Conservation (phyloP, 2,113 vertebrate genomes). For the Cyprinus carpio region DNA sequence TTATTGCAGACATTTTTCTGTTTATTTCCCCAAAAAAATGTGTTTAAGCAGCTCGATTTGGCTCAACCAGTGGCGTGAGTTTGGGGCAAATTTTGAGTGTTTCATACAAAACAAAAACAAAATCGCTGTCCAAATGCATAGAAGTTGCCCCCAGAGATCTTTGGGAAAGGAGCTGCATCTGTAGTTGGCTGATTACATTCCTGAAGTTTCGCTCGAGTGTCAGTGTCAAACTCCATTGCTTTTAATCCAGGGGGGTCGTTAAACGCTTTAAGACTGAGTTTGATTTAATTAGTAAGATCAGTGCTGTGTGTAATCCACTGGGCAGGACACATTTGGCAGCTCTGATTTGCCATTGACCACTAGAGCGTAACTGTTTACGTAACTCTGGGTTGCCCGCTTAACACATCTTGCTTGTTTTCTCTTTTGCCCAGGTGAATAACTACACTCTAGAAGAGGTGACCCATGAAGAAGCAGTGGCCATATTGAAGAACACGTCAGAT, state of each 20-base stretch:
- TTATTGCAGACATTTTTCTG: not conserved
- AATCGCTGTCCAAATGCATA: not conserved
- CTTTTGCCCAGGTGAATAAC: constrained; percentile 86
- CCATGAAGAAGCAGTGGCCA: constrained; percentile 95
- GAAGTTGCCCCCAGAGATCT: not conserved
- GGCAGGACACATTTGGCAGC: constrained; percentile 44
- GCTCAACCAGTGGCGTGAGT: not conserved
- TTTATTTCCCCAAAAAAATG: not conserved
- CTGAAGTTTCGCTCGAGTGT: constrained; percentile 12
- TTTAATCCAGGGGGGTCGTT: constrained; percentile 29
- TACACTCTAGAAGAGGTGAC: constrained; percentile 97
- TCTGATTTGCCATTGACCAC: constrained; percentile 39
- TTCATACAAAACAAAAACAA: not conserved
- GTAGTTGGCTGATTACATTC: constrained; percentile 8
- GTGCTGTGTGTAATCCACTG: constrained; percentile 44
- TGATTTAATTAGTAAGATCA: constrained; percentile 49
- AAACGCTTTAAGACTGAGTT: constrained; percentile 46
- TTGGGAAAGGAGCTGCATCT: not conserved
- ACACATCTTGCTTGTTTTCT: constrained; percentile 1
- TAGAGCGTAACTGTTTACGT: constrained; percentile 32
- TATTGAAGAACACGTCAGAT: constrained; percentile 95
- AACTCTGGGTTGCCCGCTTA: constrained; percentile 19
- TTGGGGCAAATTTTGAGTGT: not conserved
- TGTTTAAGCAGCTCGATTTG: not conserved
- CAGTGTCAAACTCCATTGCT: constrained; percentile 26